Evolutionary conservation across 2,888 invertebrate species (phyloP), one percentile per base, ranked within the genome.

Genomic region (Lissonota sp.): DNA sequence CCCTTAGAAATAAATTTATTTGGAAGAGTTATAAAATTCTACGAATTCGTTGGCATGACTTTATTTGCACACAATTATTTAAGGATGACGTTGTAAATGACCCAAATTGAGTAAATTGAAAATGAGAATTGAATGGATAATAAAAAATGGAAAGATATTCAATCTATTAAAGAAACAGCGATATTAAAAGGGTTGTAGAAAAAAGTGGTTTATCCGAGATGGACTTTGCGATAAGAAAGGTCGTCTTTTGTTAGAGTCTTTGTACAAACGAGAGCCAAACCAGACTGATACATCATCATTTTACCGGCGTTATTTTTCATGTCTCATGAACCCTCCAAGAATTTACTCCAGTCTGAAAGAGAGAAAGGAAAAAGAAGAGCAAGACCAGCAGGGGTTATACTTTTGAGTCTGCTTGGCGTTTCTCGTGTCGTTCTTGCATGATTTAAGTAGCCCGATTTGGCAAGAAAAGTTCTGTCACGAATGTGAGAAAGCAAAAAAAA

Each of bases 371-470:
- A 57, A 58, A 49, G 10, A 14, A 37, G 46, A 57, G 44, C 37
- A 37, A 55, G 16, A 51, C 16, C 49, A 58, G 58, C 40, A 26
- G 55, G 26, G 26, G 53, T 14, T 57, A n/a, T n/a, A 51, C 63
- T 67, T 12, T 53, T 12, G 53, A 37, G 26, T 26, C 63, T 67
- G 66, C 66, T 49, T 51, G 64, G 44, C 51, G 76, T 76, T 63
- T 80, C 69, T 77, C 81, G 79, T 77, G 75, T 79, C 80, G 82
- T 82, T 77, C 80, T 53, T 73, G 77, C 80, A 79, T 85, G 83
- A 85, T 86, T 86, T 84, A 85, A 85, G 84, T 85, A 80, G 83
- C 82, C 72, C 86, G 80, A 86, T 85, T 86, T 86, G 86, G 86
- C 86, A 86, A 77, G 80, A 82, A 80, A 82, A 77, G 64, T 79